Evolutionary conservation across 2,113 vertebrate genomes (phyloP).

Genomic region (Athene cunicularia): DNA sequence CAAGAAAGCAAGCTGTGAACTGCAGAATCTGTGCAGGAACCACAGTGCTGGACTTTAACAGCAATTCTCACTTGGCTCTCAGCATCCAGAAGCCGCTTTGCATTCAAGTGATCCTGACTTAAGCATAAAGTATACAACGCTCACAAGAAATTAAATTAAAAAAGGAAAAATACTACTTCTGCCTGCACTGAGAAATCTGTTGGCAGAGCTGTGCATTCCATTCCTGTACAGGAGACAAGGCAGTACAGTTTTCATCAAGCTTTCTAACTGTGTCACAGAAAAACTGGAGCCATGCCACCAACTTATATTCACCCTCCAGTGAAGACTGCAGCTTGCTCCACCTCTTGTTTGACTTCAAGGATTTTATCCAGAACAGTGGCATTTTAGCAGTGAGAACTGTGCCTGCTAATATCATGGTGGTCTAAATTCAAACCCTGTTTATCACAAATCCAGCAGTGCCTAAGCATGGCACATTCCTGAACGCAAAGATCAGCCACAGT

Average conservation of each 20-base stretch:
- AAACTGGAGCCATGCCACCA: not conserved
- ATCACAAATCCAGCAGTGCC: not conserved
- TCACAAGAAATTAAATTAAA: not conserved
- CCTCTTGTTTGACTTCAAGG: not conserved
- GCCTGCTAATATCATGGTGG: not conserved
- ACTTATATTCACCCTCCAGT: not conserved
- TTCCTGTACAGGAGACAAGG: not conserved
- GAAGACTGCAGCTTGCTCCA: not conserved
- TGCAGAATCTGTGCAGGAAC: not conserved
- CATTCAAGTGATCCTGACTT: not conserved
- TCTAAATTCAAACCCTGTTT: not conserved
- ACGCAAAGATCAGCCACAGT: not conserved
- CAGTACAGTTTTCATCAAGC: not conserved
- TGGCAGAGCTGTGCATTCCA: not conserved
- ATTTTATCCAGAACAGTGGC: not conserved
- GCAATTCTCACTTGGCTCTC: not conserved
- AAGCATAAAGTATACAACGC: not conserved
- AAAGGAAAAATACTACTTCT: not conserved
- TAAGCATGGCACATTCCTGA: not conserved
- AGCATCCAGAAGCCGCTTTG: not conserved
- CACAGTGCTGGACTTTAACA: not conserved
- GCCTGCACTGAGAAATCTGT: not conserved
- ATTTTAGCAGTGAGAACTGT: not conserved
- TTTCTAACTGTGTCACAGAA: not conserved
- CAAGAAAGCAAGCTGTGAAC: not conserved